Evolutionary conservation across 2,888 invertebrate genomes (phyloP).

Genomic region (Rosalia funebris): DNA sequence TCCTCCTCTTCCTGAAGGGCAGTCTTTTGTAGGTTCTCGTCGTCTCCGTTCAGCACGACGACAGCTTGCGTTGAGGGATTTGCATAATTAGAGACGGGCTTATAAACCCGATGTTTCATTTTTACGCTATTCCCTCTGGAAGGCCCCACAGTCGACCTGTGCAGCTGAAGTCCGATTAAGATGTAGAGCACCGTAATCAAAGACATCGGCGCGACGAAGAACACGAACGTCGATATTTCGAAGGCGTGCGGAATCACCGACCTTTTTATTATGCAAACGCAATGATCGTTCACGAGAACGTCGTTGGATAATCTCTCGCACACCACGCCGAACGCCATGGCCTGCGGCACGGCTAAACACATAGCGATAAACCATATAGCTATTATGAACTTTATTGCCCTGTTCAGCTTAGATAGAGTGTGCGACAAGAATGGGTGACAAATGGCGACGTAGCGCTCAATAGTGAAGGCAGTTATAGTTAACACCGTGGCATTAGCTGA

Average conservation of each 20-base stretch:
- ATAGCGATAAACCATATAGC: conserved; percentile 83
- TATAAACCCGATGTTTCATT: conserved; percentile 56
- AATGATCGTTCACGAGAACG: conserved; percentile 55
- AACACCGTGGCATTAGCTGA: conserved; percentile 86
- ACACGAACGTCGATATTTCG: conserved; percentile 68
- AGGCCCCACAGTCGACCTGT: conserved; percentile 57
- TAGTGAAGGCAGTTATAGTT: conserved; percentile 88
- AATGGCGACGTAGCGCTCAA: conserved; percentile 88
- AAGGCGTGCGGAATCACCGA: conserved; percentile 64
- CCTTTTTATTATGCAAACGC: conserved; percentile 59
- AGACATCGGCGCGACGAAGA: conserved; percentile 71
- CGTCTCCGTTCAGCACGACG: conserved; percentile 43
- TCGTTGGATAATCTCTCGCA: conserved; percentile 49
- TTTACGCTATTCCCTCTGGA: conserved; percentile 59
- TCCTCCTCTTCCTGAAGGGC: conserved; percentile 54
- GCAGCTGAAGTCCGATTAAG: conserved; percentile 63
- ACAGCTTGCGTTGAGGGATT: conserved; percentile 45
- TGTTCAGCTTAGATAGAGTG: conserved; percentile 83
- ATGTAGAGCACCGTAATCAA: conserved; percentile 69
- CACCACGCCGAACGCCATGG: conserved; percentile 82
- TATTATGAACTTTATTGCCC: conserved; percentile 79
- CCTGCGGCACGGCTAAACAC: conserved; percentile 80
- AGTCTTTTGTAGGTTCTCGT: conserved; percentile 40
- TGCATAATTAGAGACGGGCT: conserved; percentile 46
- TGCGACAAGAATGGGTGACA: conserved; percentile 87